Percentiles rank a stretch among this genome's conserved stretches.
Conservation (phyloP, 35 echinoderm and acorn worm genomes). For the Strongylocentrotus purpuratus region DNA sequence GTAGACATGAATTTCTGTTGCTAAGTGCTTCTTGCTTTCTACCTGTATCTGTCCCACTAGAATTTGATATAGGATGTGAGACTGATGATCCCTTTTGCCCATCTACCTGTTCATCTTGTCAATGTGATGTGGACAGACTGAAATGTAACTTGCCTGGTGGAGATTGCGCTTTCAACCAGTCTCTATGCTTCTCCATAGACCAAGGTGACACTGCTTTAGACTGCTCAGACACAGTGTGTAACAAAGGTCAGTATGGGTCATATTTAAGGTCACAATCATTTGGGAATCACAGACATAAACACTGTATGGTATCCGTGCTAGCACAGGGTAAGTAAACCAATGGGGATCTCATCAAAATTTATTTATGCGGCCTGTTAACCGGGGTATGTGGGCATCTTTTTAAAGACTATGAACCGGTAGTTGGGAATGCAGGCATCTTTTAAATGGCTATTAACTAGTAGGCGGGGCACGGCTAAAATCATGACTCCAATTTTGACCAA, state of each 20-base stretch:
- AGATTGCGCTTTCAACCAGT: constrained; percentile 48
- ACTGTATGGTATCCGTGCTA: too few relatives aligned
- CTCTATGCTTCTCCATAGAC: constrained; percentile 6
- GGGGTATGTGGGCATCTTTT: too few relatives aligned
- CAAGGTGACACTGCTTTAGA: not conserved
- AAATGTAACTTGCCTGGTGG: not conserved
- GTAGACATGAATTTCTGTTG: not conserved
- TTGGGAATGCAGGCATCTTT: too few relatives aligned
- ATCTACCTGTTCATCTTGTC: not conserved
- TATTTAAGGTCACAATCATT: too few relatives aligned
- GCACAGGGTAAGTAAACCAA: too few relatives aligned
- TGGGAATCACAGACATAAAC: too few relatives aligned
- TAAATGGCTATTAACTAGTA: too few relatives aligned
- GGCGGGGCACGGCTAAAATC: too few relatives aligned
- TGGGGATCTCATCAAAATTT: too few relatives aligned
- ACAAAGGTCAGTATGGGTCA: constrained; percentile 16
- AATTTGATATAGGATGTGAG: constrained; percentile 22
- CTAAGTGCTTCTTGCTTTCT: not conserved
- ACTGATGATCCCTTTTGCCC: not conserved
- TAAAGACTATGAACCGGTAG: too few relatives aligned
- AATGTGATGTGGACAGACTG: not conserved
- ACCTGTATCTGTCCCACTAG: not conserved
- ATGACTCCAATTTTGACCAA: too few relatives aligned
- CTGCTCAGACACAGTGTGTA: constrained; percentile 39
- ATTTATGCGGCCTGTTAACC: too few relatives aligned